Percentiles rank a stretch among this genome's conserved stretches.
Conservation (phyloP, 2,113 vertebrate genomes). For the Brachyistius frenatus region DNA sequence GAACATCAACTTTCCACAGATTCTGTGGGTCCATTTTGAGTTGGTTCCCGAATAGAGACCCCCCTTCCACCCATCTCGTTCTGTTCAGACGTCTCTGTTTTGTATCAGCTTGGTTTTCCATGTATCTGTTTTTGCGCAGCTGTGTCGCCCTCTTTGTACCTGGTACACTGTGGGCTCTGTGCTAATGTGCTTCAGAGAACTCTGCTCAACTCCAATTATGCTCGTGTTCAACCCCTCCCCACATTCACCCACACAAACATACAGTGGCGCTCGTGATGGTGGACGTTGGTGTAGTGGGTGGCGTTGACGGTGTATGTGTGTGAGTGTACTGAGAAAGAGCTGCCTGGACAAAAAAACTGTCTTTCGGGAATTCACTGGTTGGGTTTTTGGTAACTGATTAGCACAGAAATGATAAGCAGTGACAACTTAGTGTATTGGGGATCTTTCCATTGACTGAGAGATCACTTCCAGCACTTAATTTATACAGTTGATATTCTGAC, state of each 20-base stretch:
- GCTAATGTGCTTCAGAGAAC: constrained; percentile 65
- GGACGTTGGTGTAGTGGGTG: neutral
- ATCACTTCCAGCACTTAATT: no score
- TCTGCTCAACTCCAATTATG: constrained; percentile 64
- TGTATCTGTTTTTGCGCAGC: constrained; percentile 73
- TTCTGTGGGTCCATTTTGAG: constrained; percentile 28
- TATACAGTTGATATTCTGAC: neutral
- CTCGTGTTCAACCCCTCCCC: constrained; percentile 2
- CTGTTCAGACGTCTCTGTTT: constrained; percentile 74
- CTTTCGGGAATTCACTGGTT: neutral
- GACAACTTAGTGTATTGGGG: neutral
- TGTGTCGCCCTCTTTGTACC: constrained; percentile 59
- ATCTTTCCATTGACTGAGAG: neutral
- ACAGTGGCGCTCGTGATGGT: constrained; percentile 10
- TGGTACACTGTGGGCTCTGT: constrained; percentile 65
- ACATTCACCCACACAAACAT: constrained; percentile 1
- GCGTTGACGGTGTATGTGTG: neutral
- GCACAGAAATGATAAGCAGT: neutral
- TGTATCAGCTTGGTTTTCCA: constrained; percentile 76
- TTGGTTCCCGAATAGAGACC: constrained; percentile 40
- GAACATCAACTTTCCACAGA: constrained; percentile 21
- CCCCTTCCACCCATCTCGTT: constrained; percentile 22
- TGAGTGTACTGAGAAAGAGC: neutral
- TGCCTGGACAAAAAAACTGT: neutral
- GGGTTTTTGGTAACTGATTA: neutral